phyloP scores from a whole-genome alignment of 2,113 vertebrate species.

The Falco punctatus region DNA sequence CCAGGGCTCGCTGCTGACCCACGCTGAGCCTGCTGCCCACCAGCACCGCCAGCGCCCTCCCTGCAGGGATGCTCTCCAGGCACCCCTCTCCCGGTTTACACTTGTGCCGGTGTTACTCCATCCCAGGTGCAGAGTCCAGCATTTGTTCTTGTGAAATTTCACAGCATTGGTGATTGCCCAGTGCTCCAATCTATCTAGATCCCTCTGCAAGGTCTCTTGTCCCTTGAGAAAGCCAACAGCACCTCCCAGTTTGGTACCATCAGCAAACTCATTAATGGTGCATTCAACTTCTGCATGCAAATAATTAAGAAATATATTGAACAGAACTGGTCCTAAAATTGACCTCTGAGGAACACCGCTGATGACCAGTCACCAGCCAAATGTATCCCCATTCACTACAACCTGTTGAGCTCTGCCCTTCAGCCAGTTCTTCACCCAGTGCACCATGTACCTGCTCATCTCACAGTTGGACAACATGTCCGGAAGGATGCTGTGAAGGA shows the following conservation, averaged over 20 bases:
- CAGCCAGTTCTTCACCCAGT: neutral
- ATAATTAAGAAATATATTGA: neutral
- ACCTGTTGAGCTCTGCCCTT: neutral
- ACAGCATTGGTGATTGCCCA: neutral
- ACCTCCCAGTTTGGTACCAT: neutral
- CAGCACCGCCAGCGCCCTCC: neutral
- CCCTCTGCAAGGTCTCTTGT: neutral
- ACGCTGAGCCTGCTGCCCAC: too few species aligned
- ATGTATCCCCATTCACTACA: neutral
- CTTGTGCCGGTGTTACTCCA: neutral
- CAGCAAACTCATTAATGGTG: too few species aligned
- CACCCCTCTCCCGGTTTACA: neutral
- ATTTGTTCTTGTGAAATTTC: too few species aligned
- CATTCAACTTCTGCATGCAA: neutral
- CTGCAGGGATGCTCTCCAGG: neutral
- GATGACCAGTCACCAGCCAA: neutral
- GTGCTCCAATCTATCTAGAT: neutral
- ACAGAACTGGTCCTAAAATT: neutral
- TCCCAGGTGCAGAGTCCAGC: neutral
- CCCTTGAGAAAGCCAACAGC: neutral
- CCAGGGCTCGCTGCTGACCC: too few species aligned
- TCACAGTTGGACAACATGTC: neutral
- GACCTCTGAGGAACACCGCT: neutral
- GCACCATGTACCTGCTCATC: rapidly evolving
- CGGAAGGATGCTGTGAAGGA: neutral